Percentiles rank a stretch among this genome's conserved stretches.
These are phyloP conservation scores for Mastomys natalensis DNA, from an alignment of 2,113 vertebrate genomes.

Conservation along the genomic window DNA sequence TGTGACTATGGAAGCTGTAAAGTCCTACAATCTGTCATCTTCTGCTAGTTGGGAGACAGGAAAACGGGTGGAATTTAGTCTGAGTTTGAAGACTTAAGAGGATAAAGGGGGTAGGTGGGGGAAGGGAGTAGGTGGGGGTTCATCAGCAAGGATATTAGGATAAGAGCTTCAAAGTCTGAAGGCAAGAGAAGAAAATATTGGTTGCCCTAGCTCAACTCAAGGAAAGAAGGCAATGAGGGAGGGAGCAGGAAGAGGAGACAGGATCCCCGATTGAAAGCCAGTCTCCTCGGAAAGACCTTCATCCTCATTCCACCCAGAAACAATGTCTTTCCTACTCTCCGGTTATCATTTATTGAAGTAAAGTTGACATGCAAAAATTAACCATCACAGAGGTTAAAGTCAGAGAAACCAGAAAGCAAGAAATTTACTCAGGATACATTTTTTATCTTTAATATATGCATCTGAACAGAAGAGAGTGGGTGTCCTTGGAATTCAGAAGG, in stretches of 20 bases:
- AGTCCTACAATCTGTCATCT: not conserved
- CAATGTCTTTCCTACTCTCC: not conserved
- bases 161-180: not conserved
- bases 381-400: slow-evolving; percentile 12
- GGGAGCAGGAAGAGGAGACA: no score
- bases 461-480: not conserved
- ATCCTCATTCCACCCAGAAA: not conserved
- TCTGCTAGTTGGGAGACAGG: not conserved
- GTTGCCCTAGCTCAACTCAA: not conserved
- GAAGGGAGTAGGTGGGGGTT: not conserved
- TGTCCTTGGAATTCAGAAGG: not conserved
- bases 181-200: not conserved
- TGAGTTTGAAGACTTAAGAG: not conserved
- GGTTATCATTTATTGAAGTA: not conserved
- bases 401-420: not conserved
- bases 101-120: not conserved
- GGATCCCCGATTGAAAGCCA: not conserved
- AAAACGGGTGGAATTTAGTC: not conserved
- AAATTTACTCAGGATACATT: not conserved
- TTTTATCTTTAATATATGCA: not conserved
- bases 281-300: not conserved
- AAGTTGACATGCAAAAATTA: not conserved
- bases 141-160: not conserved
- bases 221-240: not conserved
- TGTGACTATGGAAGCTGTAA: not conserved